Base-by-base conservation (phyloP, 2,113 vertebrate genomes). In the Mus spicilegus region DNA sequence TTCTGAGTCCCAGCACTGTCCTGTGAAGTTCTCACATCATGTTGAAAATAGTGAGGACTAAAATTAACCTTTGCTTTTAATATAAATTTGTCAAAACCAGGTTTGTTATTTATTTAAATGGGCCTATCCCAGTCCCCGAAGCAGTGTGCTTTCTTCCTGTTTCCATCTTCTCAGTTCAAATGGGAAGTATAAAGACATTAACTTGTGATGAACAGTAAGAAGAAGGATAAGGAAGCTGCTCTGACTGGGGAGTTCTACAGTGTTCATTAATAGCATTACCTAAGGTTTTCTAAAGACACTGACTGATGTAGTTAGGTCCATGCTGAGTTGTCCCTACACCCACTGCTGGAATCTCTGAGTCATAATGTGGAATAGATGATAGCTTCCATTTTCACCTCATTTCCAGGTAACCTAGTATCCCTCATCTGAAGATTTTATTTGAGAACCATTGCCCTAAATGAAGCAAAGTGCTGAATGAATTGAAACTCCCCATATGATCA, bases 51-150 rank as follows among this genome's bases (percentile, higher is more conserved):
- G 8, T 54, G 56, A 17, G 77, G 82, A 84, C 93, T 87, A 92
- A 96, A 90, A 95, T 90, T 92, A 87, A 46, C 8, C 11, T 81
- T 87, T 39, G 13, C 28, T 85, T 92, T 95, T 49, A 39, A 14
- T 75, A 39, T 67, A 75, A 96, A 80, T 63, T 76, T 36, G 1
- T 89, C 36, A 91, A 90, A 84, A 39, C 0, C 1, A 20, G 67
- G 84, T 80, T 81, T 93, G 6, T 7, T n/a, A 46, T 61, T 88
- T 65, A 61, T 82, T 96, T 93, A 84, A n/a, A 70, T n/a, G 77
- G 1, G 42, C 54, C 51, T 49, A 22, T 77, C 12, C 7, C 16
- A 67, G 2, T 75, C 63, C 78, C 22, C 39, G 87, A n/a, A 11
- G 14, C 14, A 46, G 87, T 51, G 6, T 20, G 49, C 11, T 0